Base-by-base conservation (phyloP, 2,888 invertebrate genomes). In the Clunio marinus region DNA sequence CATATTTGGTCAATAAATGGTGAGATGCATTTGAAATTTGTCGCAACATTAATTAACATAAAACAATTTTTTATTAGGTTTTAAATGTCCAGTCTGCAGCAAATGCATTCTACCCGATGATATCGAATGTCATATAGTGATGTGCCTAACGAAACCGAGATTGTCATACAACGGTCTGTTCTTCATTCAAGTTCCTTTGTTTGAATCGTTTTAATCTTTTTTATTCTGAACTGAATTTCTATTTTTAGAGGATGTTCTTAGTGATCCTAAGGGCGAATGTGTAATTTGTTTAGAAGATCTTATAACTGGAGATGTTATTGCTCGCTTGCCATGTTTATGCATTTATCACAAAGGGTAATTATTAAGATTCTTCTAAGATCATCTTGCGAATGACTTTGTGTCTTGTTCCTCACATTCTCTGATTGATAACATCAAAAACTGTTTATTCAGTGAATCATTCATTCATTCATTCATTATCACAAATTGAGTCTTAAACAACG, bases 11-110 rank as follows among this genome's bases (percentile, higher is more conserved):
- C 93, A 73, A 83, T 93, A 75, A 92, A 93, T 80, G 93, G 91
- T 91, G 78, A 86, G 88, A 32, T 32, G 10, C 32, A 32, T n/a
- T n/a, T n/a, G n/a, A n/a, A 32, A 32, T 32, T 32, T 15, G 41
- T 41, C 32, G 41, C 10, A 2, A n/a, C 10, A 13, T 10, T 41
- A n/a, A n/a, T n/a, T n/a, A n/a, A 13, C 41, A 41, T 41, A 20
- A 17, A 51, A 41, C 3, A 41, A 41, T n/a, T 75, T 76, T 77
- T 75, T 86, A 86, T 5, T 85, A 96, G 98, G 96, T 81, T 91
- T 98, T 80, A 96, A 96, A 84, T 99, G 98, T 83, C 97, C 98
- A 73, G 96, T 98, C 75, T 98, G 98, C 87, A 94, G 94, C 83
- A 97, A 96, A 84, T 92, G 93, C 81, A 93, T 99, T 77, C 84